phyloP scores from a whole-genome alignment of 1,140 invertebrate species.

The Eumeta japonica region DNA sequence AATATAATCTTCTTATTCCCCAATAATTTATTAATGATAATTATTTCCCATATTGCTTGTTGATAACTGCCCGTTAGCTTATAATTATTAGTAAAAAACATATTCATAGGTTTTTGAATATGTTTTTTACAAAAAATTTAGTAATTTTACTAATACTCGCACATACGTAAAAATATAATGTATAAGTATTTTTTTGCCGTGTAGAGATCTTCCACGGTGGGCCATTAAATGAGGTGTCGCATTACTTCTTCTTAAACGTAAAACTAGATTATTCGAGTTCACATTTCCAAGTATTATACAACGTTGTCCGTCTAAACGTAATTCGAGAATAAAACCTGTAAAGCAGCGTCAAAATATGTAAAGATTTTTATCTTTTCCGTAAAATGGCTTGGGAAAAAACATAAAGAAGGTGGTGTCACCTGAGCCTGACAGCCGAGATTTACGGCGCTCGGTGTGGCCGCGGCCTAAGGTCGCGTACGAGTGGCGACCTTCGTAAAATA shows the following conservation, averaged over 20 bases:
- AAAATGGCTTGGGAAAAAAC: slow-evolving; percentile 60
- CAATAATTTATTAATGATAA: too few species aligned
- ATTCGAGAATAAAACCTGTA: slow-evolving; percentile 53
- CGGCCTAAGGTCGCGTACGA: slow-evolving; percentile 39
- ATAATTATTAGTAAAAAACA: too few species aligned
- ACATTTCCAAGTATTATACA: slow-evolving; percentile 11
- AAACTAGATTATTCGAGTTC: slow-evolving; percentile 37
- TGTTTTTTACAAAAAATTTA: too few species aligned
- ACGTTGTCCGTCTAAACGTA: slow-evolving; percentile 28
- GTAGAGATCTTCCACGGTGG: neutral
- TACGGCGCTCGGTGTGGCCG: slow-evolving; percentile 46
- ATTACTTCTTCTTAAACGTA: slow-evolving; percentile 10
- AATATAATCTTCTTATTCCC: too few species aligned
- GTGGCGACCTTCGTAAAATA: slow-evolving; percentile 26
- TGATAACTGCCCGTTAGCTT: too few species aligned
- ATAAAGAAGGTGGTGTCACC: slow-evolving; percentile 60
- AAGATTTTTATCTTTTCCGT: slow-evolving; percentile 59
- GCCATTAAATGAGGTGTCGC: neutral
- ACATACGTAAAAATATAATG: too few species aligned
- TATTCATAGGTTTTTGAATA: too few species aligned
- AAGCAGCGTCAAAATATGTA: slow-evolving; percentile 58
- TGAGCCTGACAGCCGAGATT: slow-evolving; percentile 53
- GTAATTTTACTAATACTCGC: too few species aligned
- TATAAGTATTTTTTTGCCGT: too few species aligned
- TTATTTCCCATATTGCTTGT: too few species aligned